Base-by-base conservation (phyloP, 2,888 invertebrate genomes). In the Archaeoteleia sp. region DNA sequence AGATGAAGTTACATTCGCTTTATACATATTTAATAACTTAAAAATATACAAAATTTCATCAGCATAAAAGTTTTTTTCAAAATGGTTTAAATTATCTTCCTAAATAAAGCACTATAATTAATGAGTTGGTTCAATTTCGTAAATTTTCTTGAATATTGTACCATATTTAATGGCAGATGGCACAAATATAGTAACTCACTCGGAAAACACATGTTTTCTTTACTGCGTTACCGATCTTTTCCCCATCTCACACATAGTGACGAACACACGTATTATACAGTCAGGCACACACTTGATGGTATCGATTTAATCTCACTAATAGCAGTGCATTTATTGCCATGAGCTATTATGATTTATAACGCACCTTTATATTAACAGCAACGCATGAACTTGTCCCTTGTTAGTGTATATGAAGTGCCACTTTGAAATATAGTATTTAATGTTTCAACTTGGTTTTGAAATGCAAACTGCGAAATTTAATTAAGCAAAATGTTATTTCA, bases 261-360 rank as follows among this genome's bases (percentile, higher is more conserved):
- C 20, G 5, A 20, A 20, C 20, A 20, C 20, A 20, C 20, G 5
- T 20, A 20, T 20, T 53, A 62, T n/a, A n/a, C n/a, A n/a, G n/a
- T n/a, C n/a, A n/a, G n/a, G n/a, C 60, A 37, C 40, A 25, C 53
- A 49, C 54, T 49, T 39, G 43, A 49, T 45, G 37, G 39, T 58
- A 63, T 70, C 67, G 62, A 70, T 81, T 78, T 77, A 80, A 80
- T 81, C 76, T 75, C 68, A 76, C 78, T 82, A 80, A 81, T 80
- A 79, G 80, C 70, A 69, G 29, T 35, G 46, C 46, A 39, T 67
- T 62, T 62, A 71, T 71, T 45, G 71, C 74, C 74, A 73, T 72
- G 71, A 75, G 76, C 74, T 78, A 78, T 78, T 78, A 76, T 79
- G 80, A 81, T 79, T 79, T 76, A 80, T 79, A 78, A 79, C 77